A percentile compares a stretch with the other conserved stretches of the same genome.
Conservation (phyloP, 2,888 invertebrate genomes). For the Hydropsyche betteni region DNA sequence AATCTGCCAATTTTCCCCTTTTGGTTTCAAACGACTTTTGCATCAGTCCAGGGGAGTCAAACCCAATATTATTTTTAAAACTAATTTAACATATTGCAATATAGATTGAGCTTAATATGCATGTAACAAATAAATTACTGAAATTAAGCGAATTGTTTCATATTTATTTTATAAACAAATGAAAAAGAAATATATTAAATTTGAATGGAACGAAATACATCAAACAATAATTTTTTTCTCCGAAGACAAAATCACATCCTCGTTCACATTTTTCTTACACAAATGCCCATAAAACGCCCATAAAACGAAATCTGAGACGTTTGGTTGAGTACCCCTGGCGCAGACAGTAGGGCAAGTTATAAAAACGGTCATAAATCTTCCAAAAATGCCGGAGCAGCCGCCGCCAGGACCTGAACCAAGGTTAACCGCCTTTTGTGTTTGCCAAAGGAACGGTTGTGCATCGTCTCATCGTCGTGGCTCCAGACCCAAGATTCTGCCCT, state of each 20-base stretch:
- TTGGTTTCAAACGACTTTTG: slow-evolving; percentile 1
- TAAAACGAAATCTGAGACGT: too few species aligned
- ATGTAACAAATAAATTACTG: too few species aligned
- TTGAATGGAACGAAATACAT: too few species aligned
- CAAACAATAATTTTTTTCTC: too few species aligned
- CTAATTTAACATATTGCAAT: too few species aligned
- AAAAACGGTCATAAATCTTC: slow-evolving; percentile 51
- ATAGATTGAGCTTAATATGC: too few species aligned
- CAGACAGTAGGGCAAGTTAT: slow-evolving; percentile 42
- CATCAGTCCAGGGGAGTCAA: neutral
- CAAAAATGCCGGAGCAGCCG: slow-evolving; percentile 39
- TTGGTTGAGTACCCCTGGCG: slow-evolving; percentile 24
- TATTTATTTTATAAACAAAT: too few species aligned
- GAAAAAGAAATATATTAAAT: too few species aligned
- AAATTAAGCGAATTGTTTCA: too few species aligned
- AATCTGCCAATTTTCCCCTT: slow-evolving; percentile 31
- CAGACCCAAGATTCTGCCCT: neutral
- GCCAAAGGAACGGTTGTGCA: slow-evolving; percentile 39
- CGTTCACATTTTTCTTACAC: too few species aligned
- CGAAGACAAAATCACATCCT: too few species aligned
- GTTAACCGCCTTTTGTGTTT: slow-evolving; percentile 43
- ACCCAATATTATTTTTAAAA: neutral
- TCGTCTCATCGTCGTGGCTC: slow-evolving; percentile 20
- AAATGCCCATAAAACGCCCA: too few species aligned
- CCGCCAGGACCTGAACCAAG: slow-evolving; percentile 42